Conservation (phyloP, 2,888 invertebrate genomes). For the Aspidiotus rigidus region DNA sequence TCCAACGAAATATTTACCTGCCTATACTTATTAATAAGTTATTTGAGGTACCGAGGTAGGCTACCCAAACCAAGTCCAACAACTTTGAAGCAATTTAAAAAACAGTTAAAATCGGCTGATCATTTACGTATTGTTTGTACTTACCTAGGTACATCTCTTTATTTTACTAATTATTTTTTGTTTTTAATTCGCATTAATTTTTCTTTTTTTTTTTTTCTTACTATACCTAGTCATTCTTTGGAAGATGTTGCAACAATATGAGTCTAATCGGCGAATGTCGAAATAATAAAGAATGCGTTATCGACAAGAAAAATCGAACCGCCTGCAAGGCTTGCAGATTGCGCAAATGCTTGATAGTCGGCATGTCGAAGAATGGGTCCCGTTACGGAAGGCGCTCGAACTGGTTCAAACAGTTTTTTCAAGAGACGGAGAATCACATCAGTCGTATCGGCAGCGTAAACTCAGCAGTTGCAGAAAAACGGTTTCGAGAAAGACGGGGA, state of each 20-base stretch:
- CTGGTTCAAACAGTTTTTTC: conserved; percentile 89
- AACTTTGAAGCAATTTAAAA: too few relatives aligned
- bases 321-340: conserved; percentile 84
- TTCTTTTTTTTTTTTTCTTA: conserved; percentile 5
- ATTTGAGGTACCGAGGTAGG: too few relatives aligned
- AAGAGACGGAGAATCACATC: conserved; percentile 15
- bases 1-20: too few relatives aligned
- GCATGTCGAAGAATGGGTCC: conserved; percentile 87
- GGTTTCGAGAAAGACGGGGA: neutral
- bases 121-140: too few relatives aligned
- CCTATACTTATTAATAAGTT: too few relatives aligned
- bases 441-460: neutral
- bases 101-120: too few relatives aligned
- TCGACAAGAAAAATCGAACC: conserved; percentile 85
- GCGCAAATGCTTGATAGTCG: conserved; percentile 74
- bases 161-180: neutral
- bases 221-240: conserved; percentile 71
- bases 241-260: conserved; percentile 46
- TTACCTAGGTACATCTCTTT: neutral
- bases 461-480: neutral
- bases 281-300: conserved; percentile 53
- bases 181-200: neutral
- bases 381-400: conserved; percentile 81
- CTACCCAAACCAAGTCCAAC: too few relatives aligned
- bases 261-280: conserved; percentile 71